phyloP scores from a whole-genome alignment of 2,113 vertebrate species.

The Bujurquina vittata region DNA sequence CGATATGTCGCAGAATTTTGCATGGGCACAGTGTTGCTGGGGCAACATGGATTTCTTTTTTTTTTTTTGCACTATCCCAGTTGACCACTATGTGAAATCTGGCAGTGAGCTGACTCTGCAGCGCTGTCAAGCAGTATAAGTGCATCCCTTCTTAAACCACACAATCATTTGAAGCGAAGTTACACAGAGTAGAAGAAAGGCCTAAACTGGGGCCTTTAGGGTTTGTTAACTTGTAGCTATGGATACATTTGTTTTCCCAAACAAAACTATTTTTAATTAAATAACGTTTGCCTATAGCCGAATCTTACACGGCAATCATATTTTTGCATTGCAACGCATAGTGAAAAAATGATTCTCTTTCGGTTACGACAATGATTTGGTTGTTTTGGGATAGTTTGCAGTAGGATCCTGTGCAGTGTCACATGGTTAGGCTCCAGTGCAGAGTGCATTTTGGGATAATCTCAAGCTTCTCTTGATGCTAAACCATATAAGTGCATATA shows the following conservation, averaged over 20 bases:
- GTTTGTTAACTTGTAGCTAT: neutral
- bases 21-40: neutral
- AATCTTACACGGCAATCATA: neutral
- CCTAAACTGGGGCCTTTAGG: neutral
- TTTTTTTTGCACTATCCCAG: neutral
- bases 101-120: neutral
- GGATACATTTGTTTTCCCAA: neutral
- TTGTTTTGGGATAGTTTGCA: neutral
- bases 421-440: conserved; percentile 1
- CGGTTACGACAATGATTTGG: neutral
- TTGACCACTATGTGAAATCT: neutral
- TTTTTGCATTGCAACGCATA: neutral
- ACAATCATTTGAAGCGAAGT: neutral
- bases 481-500: neutral
- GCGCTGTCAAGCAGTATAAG: neutral
- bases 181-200: neutral
- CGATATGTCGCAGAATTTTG: conserved; percentile 1
- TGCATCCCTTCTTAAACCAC: neutral
- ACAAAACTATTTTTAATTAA: neutral
- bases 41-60: neutral
- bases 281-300: neutral
- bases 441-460: neutral
- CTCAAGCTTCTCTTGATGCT: neutral
- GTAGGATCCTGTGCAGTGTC: neutral
- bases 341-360: neutral